Conservation (phyloP, 2,113 vertebrate species). For the Leuciscus idus region DNA sequence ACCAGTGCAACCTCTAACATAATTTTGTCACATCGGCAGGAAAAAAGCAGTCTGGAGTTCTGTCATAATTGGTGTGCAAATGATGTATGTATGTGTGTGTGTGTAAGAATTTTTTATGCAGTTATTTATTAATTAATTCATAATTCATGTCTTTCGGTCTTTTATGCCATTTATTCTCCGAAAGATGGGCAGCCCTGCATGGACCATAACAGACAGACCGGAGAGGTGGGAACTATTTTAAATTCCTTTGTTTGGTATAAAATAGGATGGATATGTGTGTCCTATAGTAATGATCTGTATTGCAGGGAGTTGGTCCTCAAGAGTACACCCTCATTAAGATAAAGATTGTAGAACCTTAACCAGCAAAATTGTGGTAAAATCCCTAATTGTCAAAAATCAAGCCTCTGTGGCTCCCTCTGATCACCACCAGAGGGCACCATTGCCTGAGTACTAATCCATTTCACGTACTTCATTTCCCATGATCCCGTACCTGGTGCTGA, state of each 20-base stretch:
- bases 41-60: too few species aligned
- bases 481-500: too few species aligned
- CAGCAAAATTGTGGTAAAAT: slow-evolving; percentile 86
- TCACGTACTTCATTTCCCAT: too few species aligned
- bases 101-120: too few species aligned
- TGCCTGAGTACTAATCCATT: too few species aligned
- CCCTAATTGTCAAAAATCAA: neutral
- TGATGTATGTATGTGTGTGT: too few species aligned
- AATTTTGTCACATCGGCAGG: too few species aligned
- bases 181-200: slow-evolving; percentile 98
- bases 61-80: too few species aligned
- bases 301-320: slow-evolving; percentile 93
- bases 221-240: slow-evolving; percentile 81
- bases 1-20: too few species aligned
- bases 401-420: too few species aligned
- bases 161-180: slow-evolving; percentile 93
- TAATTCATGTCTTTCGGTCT: neutral
- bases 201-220: slow-evolving; percentile 98
- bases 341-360: slow-evolving; percentile 93
- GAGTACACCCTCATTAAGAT: slow-evolving; percentile 98
- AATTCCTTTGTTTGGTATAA: neutral
- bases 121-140: too few species aligned
- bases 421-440: too few species aligned
- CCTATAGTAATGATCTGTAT: slow-evolving; percentile 21
- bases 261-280: neutral